Base-by-base conservation (phyloP, 2,888 invertebrate genomes). In the Sphecodes monilicornis region DNA sequence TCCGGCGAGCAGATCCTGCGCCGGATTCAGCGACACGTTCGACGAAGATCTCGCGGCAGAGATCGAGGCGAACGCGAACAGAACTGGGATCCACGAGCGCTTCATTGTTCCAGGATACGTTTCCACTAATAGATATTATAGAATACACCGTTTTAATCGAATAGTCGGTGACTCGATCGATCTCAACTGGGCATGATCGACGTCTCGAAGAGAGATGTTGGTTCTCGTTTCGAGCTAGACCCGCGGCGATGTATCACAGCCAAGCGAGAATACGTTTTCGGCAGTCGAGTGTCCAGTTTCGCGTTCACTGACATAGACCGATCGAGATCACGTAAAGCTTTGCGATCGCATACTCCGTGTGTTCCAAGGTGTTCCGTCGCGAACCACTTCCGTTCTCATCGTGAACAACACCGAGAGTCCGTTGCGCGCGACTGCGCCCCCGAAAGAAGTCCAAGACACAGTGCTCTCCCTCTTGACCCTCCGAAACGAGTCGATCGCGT, bases 1-100 rank as follows among this genome's bases (percentile, higher is more conserved):
- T 43, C 81, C 86, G 46, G 90, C 77, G 3, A 43, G 32, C 5
- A 64, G 46, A 4, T 89, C 86, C 29, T 84, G 68, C 3, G 46
- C 26, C 0, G 43, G 16, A n/a, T 32, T 64, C 46, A 74, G 77
- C 18, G 82, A 71, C 10, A 46, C 60, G n/a, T 74, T 78, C 64
- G 77, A 57, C 1, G 74, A 41, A 46, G 73, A 46, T 26, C 76
- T 60, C 43, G 22, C 82, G 39, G 81, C 71, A 39, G 22, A 41
- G 26, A 76, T 57, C 36, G 66, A 80, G 32, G 68, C 36, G 2
- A 82, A 32, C 26, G 78, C 36, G 68, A 87, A 46, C 26, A 86
- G n/a, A 64, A 77, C 18, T n/a, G 64, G 36, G 13, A 70, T 41
- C 79, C 43, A 50, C 57, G 69, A 29, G 29, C 46, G 73, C 0